Percentiles rank a stretch among this genome's conserved stretches.
Conservation (phyloP, 2,888 invertebrate species). For the Drosophila quinaria region DNA sequence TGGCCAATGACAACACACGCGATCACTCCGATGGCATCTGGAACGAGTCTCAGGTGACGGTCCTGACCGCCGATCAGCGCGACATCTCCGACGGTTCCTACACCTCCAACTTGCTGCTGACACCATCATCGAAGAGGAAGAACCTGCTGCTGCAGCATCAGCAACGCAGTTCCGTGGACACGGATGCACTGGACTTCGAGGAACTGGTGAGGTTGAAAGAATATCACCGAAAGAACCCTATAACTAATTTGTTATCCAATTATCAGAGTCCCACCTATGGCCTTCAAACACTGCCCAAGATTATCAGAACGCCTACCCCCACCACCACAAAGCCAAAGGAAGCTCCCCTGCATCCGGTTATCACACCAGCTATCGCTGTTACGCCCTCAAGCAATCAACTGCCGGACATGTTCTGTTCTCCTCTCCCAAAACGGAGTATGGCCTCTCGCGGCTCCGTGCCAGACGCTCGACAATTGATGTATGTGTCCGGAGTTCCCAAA, state of each 20-base stretch:
- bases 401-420: constrained; percentile 49
- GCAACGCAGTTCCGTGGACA: constrained; percentile 94
- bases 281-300: constrained; percentile 72
- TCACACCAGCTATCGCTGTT: constrained; percentile 87
- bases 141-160: constrained; percentile 93
- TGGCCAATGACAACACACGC: constrained; percentile 91
- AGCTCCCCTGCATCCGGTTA: constrained; percentile 52
- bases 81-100: constrained; percentile 85
- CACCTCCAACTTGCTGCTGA: constrained; percentile 87
- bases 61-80: constrained; percentile 89
- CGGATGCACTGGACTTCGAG: constrained; percentile 92
- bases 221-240: no score
- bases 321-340: constrained; percentile 51
- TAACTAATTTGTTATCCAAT: background rate
- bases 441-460: constrained; percentile 58
- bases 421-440: constrained; percentile 62
- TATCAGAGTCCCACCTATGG: constrained; percentile 82
- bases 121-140: constrained; percentile 92
- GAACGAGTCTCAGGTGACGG: constrained; percentile 95
- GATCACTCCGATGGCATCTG: constrained; percentile 95
- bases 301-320: constrained; percentile 72
- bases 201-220: constrained; percentile 85
- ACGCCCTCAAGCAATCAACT: constrained; percentile 85
- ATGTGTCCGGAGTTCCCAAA: constrained; percentile 55
- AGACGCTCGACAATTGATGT: constrained; percentile 69